phyloP scores from a whole-genome alignment of 2,113 vertebrate genomes.

The Neoarius graeffei region DNA sequence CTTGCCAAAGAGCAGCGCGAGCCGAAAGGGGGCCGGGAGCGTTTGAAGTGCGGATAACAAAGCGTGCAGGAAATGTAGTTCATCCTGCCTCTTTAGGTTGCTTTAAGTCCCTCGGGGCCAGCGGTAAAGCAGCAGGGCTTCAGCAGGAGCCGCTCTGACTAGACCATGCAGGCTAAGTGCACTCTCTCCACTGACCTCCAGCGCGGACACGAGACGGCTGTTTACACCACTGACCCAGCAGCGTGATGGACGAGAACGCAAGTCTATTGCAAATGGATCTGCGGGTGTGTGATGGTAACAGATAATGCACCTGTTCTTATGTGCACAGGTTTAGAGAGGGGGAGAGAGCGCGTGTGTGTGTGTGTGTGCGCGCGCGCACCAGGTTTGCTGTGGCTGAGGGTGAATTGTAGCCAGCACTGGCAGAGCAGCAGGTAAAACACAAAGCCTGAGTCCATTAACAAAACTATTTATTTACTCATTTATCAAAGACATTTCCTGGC shows the following conservation, averaged over 20 bases:
- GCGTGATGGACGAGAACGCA: background rate
- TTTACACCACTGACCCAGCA: conserved; percentile 6
- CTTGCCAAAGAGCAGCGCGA: conserved; percentile 43
- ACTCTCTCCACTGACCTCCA: conserved; percentile 29
- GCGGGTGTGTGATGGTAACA: conserved; percentile 14
- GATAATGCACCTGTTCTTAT: conserved; percentile 40
- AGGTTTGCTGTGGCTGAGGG: background rate
- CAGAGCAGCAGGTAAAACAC: background rate
- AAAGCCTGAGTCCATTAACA: background rate
- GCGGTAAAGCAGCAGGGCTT: conserved; percentile 17
- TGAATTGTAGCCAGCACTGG: background rate
- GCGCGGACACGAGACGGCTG: background rate
- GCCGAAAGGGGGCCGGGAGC: conserved; percentile 38
- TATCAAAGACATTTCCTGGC: background rate
- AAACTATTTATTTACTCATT: background rate
- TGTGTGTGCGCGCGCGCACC: conserved; percentile 20
- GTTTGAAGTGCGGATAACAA: conserved; percentile 58
- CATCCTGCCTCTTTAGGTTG: conserved; percentile 45
- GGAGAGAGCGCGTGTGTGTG: conserved; percentile 18
- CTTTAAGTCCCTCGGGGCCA: conserved; percentile 16
- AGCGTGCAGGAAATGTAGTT: conserved; percentile 53
- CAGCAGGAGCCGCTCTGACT: conserved; percentile 31
- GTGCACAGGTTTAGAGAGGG: conserved; percentile 7
- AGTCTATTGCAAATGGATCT: conserved; percentile 2
- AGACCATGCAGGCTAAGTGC: conserved; percentile 26